Percentiles rank a stretch among this genome's conserved stretches.
Conservation (phyloP, 2,113 vertebrate species). For the Microtus oregoni region DNA sequence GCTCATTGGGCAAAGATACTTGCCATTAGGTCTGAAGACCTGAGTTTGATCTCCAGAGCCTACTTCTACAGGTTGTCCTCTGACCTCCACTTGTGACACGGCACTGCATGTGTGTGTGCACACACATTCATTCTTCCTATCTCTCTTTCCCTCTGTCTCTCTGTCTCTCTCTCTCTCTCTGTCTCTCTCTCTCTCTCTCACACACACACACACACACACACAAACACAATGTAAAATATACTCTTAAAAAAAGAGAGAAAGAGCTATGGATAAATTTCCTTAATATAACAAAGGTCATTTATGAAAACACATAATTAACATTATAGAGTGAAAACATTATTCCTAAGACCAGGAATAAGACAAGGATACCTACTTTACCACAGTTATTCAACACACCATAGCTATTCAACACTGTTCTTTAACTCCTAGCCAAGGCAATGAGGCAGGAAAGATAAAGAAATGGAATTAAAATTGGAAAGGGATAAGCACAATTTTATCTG, state of each 20-base stretch:
- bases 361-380: constrained; percentile 34
- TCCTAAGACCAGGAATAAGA: constrained; percentile 30
- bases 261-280: not conserved
- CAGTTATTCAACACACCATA: constrained; percentile 2
- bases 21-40: not conserved
- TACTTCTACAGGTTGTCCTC: not conserved
- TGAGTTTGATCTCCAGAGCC: not conserved
- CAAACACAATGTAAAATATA: not conserved
- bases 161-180: not conserved
- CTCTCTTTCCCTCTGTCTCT: not conserved
- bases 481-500: constrained; percentile 22
- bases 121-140: not conserved
- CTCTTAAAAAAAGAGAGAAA: not conserved
- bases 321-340: not conserved
- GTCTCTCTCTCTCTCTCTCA: not conserved
- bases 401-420: constrained; percentile 28
- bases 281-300: constrained; percentile 16
- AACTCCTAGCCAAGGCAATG: constrained; percentile 7
- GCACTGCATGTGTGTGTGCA: not conserved
- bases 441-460: constrained; percentile 40
- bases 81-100: not conserved
- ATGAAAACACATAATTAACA: not conserved
- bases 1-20: not conserved
- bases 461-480: constrained; percentile 15
- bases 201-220: not conserved